Evolutionary conservation across 2,113 vertebrate genomes (phyloP), one percentile per base, ranked within the genome.

Genomic region (Proterorhinus semilunaris): DNA sequence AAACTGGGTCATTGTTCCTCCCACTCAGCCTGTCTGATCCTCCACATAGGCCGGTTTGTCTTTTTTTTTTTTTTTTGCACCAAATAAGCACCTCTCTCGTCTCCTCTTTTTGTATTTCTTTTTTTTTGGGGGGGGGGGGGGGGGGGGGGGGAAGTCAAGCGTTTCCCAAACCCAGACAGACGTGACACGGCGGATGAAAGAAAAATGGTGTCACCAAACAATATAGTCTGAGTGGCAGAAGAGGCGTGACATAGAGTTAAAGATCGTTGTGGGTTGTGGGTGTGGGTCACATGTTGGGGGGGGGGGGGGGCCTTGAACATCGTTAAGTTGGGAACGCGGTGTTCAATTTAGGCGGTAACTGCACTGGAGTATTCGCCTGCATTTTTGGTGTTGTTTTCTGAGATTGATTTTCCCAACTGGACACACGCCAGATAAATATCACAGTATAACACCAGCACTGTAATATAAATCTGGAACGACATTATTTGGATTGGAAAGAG

Each of bases 1-100:
- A 90, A 90, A 86, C 87, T 89, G 86, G 89, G 89, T 90, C 87
- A 90, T 88, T 88, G 84, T 88, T 88, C 86, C 88, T 86, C 85
- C 86, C 88, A 86, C 87, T 90, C 87, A 87, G 86, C 83, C 86
- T 80, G 83, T 89, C 87, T 89, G 85, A 86, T 87, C 82, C 79
- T 17, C 78, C 81, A 86, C 83, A 79, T 75, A 71, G 74, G 79
- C 74, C 47, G 21, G 70, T 65, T 36, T 42, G 51, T 43, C 11
- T 52, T 54, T 63, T 27, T n/a, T 62, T 63, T 44, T 71, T 64
- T 74, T 62, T 51, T 62, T 21, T 21, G 21, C 65, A 79, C 69
- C 61, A 75, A 68, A 70, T 76, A 78, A 84, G 72, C 83, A 89
- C 65, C 79, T 75, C 73, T 84, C 74, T 68, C 49, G 53, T 86